These are phyloP conservation scores for Homarus gammarus DNA, from an alignment of 2,888 invertebrate genomes.

Conservation along the genomic window DNA sequence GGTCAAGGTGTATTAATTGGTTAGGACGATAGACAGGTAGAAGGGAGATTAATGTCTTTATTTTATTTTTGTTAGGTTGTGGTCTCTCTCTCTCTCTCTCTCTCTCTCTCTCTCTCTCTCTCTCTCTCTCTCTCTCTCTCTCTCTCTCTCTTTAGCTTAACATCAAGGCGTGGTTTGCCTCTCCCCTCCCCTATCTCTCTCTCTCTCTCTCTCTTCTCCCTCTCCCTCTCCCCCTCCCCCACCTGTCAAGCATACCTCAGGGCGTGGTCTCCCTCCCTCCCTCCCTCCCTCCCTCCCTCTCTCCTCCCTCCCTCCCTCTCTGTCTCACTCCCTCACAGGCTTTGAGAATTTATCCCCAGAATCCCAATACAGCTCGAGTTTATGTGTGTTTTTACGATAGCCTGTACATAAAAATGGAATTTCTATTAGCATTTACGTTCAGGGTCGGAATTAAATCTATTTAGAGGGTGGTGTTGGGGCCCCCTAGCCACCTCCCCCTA, in stretches of 20 bases:
- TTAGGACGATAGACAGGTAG: too few relatives aligned
- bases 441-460: conserved; percentile 9
- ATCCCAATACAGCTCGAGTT: conserved; percentile 28
- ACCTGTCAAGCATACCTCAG: too few relatives aligned
- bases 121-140: too few relatives aligned
- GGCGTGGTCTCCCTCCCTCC: background rate
- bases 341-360: background rate
- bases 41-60: too few relatives aligned
- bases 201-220: background rate
- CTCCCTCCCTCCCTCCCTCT: background rate
- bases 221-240: background rate
- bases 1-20: too few relatives aligned
- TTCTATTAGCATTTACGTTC: conserved; percentile 29
- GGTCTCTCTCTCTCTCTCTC: too few relatives aligned
- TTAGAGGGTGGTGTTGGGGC: conserved; percentile 3
- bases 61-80: too few relatives aligned
- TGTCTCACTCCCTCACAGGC: background rate
- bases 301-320: conserved; percentile 12
- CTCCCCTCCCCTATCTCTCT: too few relatives aligned
- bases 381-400: conserved; percentile 29
- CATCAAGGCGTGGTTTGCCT: too few relatives aligned
- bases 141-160: too few relatives aligned
- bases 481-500: background rate
- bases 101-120: too few relatives aligned
- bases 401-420: conserved; percentile 29